Conservation (phyloP, 2,888 invertebrate genomes). For the Cremastinae sp. region DNA sequence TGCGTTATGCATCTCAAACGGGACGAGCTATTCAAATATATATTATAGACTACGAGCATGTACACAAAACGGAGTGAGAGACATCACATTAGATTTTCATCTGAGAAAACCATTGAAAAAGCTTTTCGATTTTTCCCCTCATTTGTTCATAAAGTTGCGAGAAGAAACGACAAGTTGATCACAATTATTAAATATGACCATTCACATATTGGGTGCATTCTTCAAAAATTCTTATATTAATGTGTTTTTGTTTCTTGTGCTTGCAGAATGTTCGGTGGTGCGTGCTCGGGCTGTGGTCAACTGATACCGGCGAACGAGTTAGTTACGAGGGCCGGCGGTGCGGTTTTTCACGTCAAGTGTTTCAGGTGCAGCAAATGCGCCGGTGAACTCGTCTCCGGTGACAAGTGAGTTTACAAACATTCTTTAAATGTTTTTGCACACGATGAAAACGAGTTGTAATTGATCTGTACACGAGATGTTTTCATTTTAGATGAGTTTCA, state of each 20-base stretch:
- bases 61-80: slow-evolving; percentile 1
- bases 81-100: neutral
- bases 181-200: no score
- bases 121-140: no score
- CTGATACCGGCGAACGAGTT: slow-evolving; percentile 96
- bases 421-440: neutral
- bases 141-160: neutral
- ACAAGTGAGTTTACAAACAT: slow-evolving; percentile 84
- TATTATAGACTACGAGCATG: slow-evolving; percentile 25
- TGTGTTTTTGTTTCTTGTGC: slow-evolving; percentile 26
- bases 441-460: neutral
- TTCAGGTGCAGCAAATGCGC: slow-evolving; percentile 97
- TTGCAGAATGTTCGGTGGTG: slow-evolving; percentile 95
- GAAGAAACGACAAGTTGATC: neutral
- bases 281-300: slow-evolving; percentile 95
- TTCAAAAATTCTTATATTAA: slow-evolving; percentile 10
- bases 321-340: slow-evolving; percentile 91
- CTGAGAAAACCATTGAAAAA: no score
- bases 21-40: slow-evolving; percentile 43
- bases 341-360: slow-evolving; percentile 96
- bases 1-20: slow-evolving; percentile 35
- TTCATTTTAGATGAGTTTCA: no score
- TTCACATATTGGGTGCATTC: no score
- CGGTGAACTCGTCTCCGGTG: slow-evolving; percentile 93
- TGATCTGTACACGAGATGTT: no score